These are phyloP conservation scores for Phortica variegata DNA, from an alignment of 1,140 invertebrate genomes.

Conservation along the genomic window DNA sequence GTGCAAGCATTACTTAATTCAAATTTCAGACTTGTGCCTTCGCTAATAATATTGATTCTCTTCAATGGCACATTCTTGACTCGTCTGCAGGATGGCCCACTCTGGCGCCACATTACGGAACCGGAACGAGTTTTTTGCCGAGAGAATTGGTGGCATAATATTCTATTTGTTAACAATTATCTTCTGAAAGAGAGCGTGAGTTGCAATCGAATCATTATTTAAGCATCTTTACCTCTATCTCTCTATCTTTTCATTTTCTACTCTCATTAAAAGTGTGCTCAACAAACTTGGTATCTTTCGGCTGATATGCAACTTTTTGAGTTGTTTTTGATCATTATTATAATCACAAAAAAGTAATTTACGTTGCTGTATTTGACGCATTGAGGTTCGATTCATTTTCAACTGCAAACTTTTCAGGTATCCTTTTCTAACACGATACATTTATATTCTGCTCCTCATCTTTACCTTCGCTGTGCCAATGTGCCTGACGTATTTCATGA, in stretches of 20 bases:
- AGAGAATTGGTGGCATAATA: slow-evolving; percentile 68
- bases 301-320: slow-evolving; percentile 72
- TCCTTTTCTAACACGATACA: slow-evolving; percentile 33
- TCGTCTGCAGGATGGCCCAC: slow-evolving; percentile 57
- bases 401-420: slow-evolving; percentile 50
- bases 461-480: slow-evolving; percentile 56
- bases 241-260: too few species aligned
- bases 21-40: slow-evolving; percentile 58
- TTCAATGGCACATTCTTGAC: slow-evolving; percentile 58
- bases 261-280: slow-evolving; percentile 63
- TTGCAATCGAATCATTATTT: too few species aligned
- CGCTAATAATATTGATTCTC: slow-evolving; percentile 58
- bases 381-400: too few species aligned
- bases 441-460: slow-evolving; percentile 32
- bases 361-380: too few species aligned
- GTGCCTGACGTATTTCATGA: slow-evolving; percentile 55
- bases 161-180: slow-evolving; percentile 68
- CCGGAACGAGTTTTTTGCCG: slow-evolving; percentile 60
- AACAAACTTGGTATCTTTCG: slow-evolving; percentile 72
- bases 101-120: slow-evolving; percentile 58
- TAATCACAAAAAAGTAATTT: slow-evolving; percentile 45
- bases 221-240: background rate
- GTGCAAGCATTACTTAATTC: too few species aligned
- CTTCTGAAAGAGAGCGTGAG: slow-evolving; percentile 46
- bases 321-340: slow-evolving; percentile 61